Evolutionary conservation across 92 coral and sea anemone species (phyloP).

Genomic region (Epizoanthus scotinus): DNA sequence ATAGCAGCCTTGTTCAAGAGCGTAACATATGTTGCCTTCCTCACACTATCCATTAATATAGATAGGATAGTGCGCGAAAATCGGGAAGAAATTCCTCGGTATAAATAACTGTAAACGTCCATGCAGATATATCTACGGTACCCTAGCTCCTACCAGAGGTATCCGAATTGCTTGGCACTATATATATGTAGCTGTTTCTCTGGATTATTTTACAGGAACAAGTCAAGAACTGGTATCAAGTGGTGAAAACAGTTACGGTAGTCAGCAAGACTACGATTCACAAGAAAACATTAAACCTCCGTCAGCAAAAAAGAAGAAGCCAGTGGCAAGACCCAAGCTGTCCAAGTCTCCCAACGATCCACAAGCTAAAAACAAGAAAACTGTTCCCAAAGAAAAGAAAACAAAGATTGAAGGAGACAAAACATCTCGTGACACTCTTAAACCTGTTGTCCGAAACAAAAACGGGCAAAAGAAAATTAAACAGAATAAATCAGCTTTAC

Average conservation of each 20-base stretch:
- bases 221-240: constrained; percentile 34
- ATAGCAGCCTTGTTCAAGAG: too few species aligned
- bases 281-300: background rate
- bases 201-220: background rate
- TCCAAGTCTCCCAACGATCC: background rate
- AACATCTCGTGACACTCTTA: background rate
- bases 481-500: background rate
- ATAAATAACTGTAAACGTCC: too few species aligned
- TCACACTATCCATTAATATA: too few species aligned
- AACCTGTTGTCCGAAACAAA: background rate
- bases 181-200: background rate
- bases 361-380: constrained; percentile 9
- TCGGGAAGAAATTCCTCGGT: too few species aligned
- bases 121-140: too few species aligned
- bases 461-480: constrained; percentile 1
- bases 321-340: constrained; percentile 1
- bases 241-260: constrained; percentile 32
- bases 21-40: too few species aligned
- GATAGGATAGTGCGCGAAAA: too few species aligned
- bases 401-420: background rate
- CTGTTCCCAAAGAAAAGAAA: constrained; percentile 30
- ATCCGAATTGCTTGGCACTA: background rate
- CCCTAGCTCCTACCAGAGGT: background rate
- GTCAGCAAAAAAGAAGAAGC: background rate
- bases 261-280: background rate